These are phyloP conservation scores for Gandaritis pyraliata DNA, from an alignment of 2,888 invertebrate genomes.

Conservation along the genomic window DNA sequence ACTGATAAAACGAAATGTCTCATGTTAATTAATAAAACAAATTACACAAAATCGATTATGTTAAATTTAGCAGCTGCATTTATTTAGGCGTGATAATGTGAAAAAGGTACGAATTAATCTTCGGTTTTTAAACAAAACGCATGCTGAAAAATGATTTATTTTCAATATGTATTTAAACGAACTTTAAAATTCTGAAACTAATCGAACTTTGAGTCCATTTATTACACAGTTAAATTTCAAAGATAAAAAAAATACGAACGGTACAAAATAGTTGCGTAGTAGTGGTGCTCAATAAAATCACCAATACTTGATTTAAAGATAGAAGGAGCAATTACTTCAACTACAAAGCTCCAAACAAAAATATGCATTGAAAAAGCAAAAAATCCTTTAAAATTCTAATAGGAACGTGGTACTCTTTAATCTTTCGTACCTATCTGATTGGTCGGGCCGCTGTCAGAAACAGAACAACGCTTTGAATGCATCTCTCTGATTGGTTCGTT, in stretches of 20 bases:
- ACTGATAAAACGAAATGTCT: conserved; percentile 5
- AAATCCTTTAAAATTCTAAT: conserved; percentile 70
- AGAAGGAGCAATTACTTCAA: background rate
- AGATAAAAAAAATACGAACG: too few relatives aligned
- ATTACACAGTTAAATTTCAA: too few relatives aligned
- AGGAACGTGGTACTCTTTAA: conserved; percentile 67
- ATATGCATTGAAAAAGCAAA: conserved; percentile 2
- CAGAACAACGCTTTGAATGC: conserved; percentile 75
- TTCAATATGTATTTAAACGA: background rate
- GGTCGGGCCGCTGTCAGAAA: conserved; percentile 75
- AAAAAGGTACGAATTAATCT: conserved; percentile 52
- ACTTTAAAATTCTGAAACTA: too few relatives aligned
- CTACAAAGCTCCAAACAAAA: background rate
- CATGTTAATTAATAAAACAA: conserved; percentile 26
- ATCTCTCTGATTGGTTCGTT: conserved; percentile 67
- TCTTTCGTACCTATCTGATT: conserved; percentile 77
- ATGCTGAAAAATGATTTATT: conserved; percentile 52
- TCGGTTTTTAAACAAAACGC: conserved; percentile 64
- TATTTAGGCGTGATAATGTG: conserved; percentile 59
- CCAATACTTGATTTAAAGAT: background rate
- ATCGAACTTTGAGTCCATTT: too few relatives aligned
- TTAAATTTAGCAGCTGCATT: conserved; percentile 64
- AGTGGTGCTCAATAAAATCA: too few relatives aligned
- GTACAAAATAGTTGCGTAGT: too few relatives aligned
- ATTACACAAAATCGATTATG: conserved; percentile 38